A percentile compares a stretch with the other conserved stretches of the same genome.
phyloP scores from a whole-genome alignment of 2,888 invertebrate species.

The Labia minor region DNA sequence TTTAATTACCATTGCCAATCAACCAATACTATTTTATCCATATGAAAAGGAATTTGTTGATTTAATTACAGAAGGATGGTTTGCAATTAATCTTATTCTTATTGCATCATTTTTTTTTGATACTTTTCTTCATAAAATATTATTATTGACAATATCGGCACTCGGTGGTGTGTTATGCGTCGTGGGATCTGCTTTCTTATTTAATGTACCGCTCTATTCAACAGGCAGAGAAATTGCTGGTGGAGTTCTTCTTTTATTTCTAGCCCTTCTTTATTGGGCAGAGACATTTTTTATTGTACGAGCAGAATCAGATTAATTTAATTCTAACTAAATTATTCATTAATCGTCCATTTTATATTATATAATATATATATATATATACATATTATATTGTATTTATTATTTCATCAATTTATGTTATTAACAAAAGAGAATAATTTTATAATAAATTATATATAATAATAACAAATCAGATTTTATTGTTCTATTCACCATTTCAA shows the following conservation, averaged over 20 bases:
- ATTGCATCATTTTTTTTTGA: neutral
- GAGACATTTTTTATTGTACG: neutral
- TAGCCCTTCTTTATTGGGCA: neutral
- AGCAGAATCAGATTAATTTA: neutral
- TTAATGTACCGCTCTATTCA: neutral
- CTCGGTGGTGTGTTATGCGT: neutral
- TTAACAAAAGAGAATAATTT: too few species aligned
- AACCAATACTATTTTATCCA: neutral
- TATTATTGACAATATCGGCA: neutral
- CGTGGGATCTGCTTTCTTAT: neutral
- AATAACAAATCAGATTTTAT: too few species aligned
- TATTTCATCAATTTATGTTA: too few species aligned
- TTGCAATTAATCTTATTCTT: neutral
- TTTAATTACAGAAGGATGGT: neutral
- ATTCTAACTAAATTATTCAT: too few species aligned
- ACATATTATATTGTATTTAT: too few species aligned
- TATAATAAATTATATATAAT: too few species aligned
- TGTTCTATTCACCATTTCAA: too few species aligned
- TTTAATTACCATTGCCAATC: neutral
- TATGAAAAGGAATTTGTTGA: neutral
- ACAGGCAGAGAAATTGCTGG: neutral
- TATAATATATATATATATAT: too few species aligned
- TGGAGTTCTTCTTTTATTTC: neutral
- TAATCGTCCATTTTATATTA: too few species aligned
- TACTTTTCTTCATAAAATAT: neutral